Conservation (phyloP, 2,797 vertebrate genomes). For the Meriones psammophilus region DNA sequence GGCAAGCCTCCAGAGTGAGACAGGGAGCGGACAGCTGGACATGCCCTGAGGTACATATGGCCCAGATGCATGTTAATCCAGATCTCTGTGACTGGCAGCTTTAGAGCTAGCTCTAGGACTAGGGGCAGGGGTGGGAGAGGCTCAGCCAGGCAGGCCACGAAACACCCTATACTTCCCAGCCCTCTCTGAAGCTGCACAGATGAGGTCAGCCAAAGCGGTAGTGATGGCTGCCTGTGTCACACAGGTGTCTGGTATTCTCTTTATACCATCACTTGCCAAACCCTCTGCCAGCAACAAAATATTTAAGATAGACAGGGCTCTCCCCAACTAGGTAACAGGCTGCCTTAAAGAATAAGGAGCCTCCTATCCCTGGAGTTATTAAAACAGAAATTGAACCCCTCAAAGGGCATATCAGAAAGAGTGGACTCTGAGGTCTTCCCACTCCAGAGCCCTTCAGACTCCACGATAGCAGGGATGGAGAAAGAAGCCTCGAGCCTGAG, state of each 20-base stretch:
- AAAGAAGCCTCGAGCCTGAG: background rate
- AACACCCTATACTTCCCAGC: background rate
- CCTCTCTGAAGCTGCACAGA: background rate
- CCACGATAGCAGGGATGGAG: background rate
- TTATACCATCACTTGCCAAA: background rate
- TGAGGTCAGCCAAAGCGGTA: background rate
- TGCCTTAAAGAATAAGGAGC: background rate
- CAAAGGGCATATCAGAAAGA: background rate
- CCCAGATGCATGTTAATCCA: background rate
- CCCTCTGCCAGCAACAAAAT: background rate
- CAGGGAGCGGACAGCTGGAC: background rate
- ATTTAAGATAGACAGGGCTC: background rate
- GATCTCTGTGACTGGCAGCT: background rate
- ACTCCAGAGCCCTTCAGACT: background rate
- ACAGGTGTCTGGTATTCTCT: background rate
- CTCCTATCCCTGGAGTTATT: slow-evolving; percentile 9
- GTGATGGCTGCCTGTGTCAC: background rate
- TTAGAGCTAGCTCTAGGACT: background rate
- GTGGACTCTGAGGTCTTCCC: background rate
- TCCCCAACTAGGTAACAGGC: background rate
- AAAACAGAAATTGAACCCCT: background rate
- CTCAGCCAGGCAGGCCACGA: background rate
- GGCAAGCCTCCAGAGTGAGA: background rate
- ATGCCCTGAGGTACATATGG: background rate
- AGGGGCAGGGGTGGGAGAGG: no score